These are phyloP conservation scores for Martes flavigula DNA, from an alignment of 2,797 vertebrate genomes.

Conservation along the genomic window DNA sequence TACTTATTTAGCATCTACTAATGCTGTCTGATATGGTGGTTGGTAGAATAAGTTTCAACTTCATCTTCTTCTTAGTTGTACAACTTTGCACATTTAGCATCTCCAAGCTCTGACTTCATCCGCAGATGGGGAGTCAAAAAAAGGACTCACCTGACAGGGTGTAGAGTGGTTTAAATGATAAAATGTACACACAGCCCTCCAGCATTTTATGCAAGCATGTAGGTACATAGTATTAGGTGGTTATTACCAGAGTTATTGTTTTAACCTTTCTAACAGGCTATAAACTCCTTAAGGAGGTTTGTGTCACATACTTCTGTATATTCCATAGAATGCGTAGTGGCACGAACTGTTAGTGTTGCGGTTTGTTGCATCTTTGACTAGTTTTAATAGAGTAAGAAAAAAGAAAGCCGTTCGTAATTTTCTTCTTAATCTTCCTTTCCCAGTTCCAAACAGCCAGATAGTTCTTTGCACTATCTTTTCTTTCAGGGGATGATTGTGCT, in stretches of 20 bases:
- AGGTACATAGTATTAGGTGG: background rate
- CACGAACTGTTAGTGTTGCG: background rate
- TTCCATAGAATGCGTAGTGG: background rate
- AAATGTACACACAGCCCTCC: background rate
- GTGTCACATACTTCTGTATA: background rate
- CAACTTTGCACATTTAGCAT: background rate
- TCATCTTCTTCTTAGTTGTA: background rate
- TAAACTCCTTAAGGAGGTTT: background rate
- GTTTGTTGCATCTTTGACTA: background rate
- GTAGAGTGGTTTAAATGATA: background rate
- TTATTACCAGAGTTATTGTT: background rate
- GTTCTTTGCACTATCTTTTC: background rate
- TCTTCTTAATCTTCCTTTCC: background rate
- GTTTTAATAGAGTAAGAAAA: slow-evolving; percentile 21
- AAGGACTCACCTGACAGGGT: background rate
- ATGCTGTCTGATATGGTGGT: background rate
- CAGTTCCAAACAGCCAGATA: background rate
- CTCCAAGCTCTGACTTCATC: background rate
- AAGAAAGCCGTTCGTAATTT: background rate
- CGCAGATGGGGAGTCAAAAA: background rate
- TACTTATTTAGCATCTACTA: background rate
- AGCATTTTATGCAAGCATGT: background rate
- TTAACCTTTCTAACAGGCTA: background rate
- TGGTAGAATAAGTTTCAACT: background rate
- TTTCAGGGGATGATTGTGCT: background rate